phyloP scores from a whole-genome alignment of 2,797 vertebrate genomes.

The Thalassophryne amazonica region DNA sequence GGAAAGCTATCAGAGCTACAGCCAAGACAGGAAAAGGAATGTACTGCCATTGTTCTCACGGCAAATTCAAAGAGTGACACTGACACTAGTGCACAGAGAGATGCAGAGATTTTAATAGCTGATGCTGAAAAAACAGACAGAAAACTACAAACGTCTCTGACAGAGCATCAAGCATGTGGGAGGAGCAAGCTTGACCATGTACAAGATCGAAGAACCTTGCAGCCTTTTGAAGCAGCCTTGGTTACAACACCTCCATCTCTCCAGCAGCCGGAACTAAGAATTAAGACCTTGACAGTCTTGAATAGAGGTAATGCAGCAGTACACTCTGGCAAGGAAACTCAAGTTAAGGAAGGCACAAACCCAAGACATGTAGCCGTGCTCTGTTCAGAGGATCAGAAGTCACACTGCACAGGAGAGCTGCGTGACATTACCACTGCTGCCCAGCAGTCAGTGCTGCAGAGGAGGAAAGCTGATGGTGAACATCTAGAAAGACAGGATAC shows the following conservation, averaged over 20 bases:
- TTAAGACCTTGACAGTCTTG: background rate
- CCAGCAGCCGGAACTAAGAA: slow-evolving; percentile 50
- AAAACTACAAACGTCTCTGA: background rate
- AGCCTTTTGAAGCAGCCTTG: slow-evolving; percentile 11
- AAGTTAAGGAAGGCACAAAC: slow-evolving; percentile 6
- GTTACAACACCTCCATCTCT: slow-evolving; percentile 40
- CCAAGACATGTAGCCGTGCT: slow-evolving; percentile 3
- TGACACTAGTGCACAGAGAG: background rate
- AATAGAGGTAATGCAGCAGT: background rate
- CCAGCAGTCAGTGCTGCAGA: slow-evolving; percentile 1
- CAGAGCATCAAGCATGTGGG: slow-evolving; percentile 1
- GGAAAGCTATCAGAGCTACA: background rate
- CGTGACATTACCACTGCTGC: slow-evolving; percentile 5
- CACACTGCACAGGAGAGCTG: background rate
- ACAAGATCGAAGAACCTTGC: slow-evolving; percentile 13
- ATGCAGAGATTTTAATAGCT: background rate
- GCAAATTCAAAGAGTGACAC: background rate
- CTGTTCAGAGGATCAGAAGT: background rate
- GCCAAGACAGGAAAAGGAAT: slow-evolving; percentile 3
- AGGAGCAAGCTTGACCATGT: background rate
- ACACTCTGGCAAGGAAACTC: background rate
- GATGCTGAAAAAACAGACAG: slow-evolving; percentile 4
- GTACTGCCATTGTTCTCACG: background rate
- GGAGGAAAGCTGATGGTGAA: slow-evolving; percentile 5
- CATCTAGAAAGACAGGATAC: slow-evolving; percentile 3